A percentile compares a stretch with the other conserved stretches of the same genome.
These are phyloP conservation scores for Corbicula japonica DNA, from an alignment of 2,888 invertebrate species.

Conservation along the genomic window DNA sequence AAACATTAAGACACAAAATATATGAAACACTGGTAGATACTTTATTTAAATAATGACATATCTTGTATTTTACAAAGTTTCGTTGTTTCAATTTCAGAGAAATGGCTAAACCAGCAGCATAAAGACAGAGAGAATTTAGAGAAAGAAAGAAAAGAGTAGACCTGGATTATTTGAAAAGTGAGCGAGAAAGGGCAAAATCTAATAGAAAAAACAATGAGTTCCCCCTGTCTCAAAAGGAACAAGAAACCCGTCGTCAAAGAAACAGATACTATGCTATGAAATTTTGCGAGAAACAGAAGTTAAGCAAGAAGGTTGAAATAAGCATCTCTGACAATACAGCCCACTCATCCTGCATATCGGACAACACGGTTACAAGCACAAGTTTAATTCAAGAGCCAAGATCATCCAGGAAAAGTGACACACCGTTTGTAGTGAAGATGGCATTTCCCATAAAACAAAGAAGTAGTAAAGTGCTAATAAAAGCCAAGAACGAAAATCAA, in stretches of 20 bases:
- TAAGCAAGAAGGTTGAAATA: not conserved
- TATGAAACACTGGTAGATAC: too few species aligned
- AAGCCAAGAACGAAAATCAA: not conserved
- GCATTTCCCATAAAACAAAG: too few species aligned
- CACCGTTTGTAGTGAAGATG: too few species aligned
- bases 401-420: too few species aligned
- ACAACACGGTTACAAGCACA: constrained; percentile 1
- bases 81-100: too few species aligned
- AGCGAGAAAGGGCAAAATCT: not conserved
- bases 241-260: not conserved
- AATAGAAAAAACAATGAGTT: not conserved
- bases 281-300: not conserved
- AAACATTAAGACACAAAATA: too few species aligned
- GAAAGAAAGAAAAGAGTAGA: not conserved
- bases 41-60: too few species aligned
- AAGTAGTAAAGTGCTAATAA: too few species aligned
- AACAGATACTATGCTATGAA: not conserved
- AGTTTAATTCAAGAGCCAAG: too few species aligned
- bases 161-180: not conserved
- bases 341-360: not conserved
- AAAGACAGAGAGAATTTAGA: not conserved
- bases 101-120: not conserved
- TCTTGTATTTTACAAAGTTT: too few species aligned
- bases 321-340: not conserved
- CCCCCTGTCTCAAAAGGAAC: not conserved